Evolutionary conservation across 2,113 vertebrate genomes (phyloP).

Genomic region (Anoura caudifer): DNA sequence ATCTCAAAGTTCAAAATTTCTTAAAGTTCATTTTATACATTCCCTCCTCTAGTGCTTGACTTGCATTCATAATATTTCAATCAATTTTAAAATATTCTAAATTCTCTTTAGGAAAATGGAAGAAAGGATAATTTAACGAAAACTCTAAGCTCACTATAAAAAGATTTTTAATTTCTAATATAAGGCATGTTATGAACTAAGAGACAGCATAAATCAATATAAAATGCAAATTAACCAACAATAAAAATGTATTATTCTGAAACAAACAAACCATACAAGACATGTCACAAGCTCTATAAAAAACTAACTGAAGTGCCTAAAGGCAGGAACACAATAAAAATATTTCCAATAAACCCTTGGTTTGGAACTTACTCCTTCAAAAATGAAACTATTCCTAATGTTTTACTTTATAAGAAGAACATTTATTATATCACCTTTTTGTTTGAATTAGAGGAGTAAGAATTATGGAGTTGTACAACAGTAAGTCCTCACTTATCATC

Average conservation of each 20-base stretch:
- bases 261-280: background rate
- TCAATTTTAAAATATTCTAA: background rate
- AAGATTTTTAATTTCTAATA: conserved; percentile 11
- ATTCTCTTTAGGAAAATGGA: background rate
- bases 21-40: background rate
- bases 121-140: background rate
- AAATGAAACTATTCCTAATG: background rate
- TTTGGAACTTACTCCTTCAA: background rate
- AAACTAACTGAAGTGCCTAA: background rate
- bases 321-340: background rate
- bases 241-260: background rate
- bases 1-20: background rate
- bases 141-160: background rate
- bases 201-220: background rate
- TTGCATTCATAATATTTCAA: background rate
- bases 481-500: background rate
- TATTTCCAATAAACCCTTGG: background rate
- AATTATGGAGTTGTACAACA: background rate
- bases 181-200: background rate
- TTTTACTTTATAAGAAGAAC: background rate
- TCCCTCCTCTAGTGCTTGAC: background rate
- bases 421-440: background rate
- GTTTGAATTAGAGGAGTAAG: background rate
- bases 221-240: conserved; percentile 6
- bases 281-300: background rate